Evolutionary conservation across 2,888 invertebrate species (phyloP).

Genomic region (Lottia scabra): DNA sequence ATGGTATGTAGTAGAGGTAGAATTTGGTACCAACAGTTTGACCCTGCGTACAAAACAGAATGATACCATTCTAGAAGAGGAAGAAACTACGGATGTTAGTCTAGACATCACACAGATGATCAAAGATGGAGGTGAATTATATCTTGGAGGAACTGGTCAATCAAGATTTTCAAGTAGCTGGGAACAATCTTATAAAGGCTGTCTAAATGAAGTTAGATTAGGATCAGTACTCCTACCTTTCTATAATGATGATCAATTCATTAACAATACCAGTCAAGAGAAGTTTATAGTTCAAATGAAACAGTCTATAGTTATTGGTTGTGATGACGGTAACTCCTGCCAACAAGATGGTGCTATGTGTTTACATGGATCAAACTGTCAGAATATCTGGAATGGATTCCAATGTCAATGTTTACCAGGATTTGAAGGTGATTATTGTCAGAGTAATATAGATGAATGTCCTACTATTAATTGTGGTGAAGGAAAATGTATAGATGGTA

Average conservation of each 20-base stretch:
- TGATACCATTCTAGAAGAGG: constrained; percentile 10
- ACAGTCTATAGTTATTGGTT: neutral
- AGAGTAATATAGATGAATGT: constrained; percentile 84
- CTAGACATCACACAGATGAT: constrained; percentile 18
- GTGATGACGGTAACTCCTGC: constrained; percentile 24
- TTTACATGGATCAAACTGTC: constrained; percentile 76
- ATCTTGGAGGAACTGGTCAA: constrained; percentile 19
- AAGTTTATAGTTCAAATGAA: constrained; percentile 30
- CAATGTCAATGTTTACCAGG: constrained; percentile 58
- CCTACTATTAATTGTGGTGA: constrained; percentile 70
- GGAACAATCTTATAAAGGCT: constrained; percentile 77
- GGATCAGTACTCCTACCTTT: constrained; percentile 87
- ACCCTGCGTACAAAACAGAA: constrained; percentile 29
- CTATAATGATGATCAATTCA: constrained; percentile 75
- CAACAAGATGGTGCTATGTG: constrained; percentile 69
- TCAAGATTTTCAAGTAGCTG: neutral
- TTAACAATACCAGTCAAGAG: constrained; percentile 44
- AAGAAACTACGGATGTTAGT: neutral
- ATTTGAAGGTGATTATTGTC: constrained; percentile 51
- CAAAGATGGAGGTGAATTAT: constrained; percentile 18
- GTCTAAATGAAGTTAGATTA: constrained; percentile 87
- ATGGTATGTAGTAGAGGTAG: constrained; percentile 40
- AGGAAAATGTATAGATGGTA: constrained; percentile 47
- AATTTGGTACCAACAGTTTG: constrained; percentile 23
- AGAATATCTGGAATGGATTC: constrained; percentile 53